Evolutionary conservation across 2,113 vertebrate species (phyloP).

Genomic region (Pelmatolapia mariae): DNA sequence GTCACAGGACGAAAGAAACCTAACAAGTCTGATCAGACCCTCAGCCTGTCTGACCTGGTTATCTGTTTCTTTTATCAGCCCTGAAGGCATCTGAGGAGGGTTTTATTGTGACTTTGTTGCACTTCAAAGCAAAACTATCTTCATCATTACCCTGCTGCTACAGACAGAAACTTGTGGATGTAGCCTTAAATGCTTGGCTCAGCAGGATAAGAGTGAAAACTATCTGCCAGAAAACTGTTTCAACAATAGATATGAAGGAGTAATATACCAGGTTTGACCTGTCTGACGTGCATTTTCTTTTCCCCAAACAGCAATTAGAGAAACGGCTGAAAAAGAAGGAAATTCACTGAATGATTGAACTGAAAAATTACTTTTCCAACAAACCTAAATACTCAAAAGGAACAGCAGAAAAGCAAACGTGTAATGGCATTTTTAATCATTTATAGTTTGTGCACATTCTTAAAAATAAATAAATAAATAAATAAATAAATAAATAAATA

Average conservation of each 20-base stretch:
- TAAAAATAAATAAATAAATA: not conserved
- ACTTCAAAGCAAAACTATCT: conserved; percentile 35
- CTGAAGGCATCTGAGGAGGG: not conserved
- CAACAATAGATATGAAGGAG: not conserved
- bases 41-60: not conserved
- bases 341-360: conserved; percentile 3
- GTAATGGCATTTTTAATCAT: conserved; percentile 13
- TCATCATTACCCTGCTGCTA: not conserved
- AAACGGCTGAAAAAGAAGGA: not conserved
- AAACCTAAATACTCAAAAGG: not conserved
- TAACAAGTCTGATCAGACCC: conserved; percentile 39
- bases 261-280: not conserved
- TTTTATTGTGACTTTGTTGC: conserved; percentile 12
- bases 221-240: not conserved
- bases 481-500: fast-evolving
- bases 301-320: not conserved
- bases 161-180: not conserved
- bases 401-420: conserved; percentile 6
- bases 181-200: not conserved
- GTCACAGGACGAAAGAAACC: conserved; percentile 32
- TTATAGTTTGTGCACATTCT: not conserved
- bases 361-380: not conserved
- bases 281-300: not conserved
- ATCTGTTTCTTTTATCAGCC: conserved; percentile 31
- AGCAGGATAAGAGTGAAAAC: conserved; percentile 7